Evolutionary conservation across 2,113 vertebrate genomes (phyloP), one percentile per base, ranked within the genome.

Genomic region (Caranx melampygus): DNA sequence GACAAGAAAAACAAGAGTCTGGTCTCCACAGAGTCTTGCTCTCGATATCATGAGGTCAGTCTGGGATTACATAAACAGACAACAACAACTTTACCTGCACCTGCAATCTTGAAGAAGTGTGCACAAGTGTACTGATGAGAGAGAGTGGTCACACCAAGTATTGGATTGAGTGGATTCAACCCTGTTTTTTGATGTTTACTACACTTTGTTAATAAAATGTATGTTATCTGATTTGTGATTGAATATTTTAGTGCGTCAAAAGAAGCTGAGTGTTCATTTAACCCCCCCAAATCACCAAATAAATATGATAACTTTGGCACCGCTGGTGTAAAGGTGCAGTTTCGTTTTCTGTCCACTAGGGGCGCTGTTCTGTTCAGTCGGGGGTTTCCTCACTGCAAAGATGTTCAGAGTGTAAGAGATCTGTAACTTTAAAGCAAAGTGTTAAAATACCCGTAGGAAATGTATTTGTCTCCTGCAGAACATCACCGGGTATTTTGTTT

Each of bases 341-440:
- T 64, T 2, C 1, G 7, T 11, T 31, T 70, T 14, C 0, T 26
- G 20, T 54, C 90, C 88, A 49, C 79, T 67, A 20, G 86, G 72
- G 83, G 83, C 69, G 34, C 2, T 34, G 7, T 70, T 51, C 15
- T 0, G 0, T 3, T 1, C 13, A 54, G 34, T 2, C 1, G 68
- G 40, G 40, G 40, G 4, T 84, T 90, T 85, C 51, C 44, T 69
- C 47, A 1, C 0, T n/a, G 21, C 81, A 84, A 91, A 92, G 86
- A 90, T 91, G 35, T 80, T 86, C 20, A 1, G 20, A 42, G 9
- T 26, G 6, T 0, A 59, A 13, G 26, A 44, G 79, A 87, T 85
- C 60, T 45, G 34, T 40, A 2, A 87, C 72, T 40, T 0, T 0
- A 1, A 5, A 6, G 6, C 1, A 61, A 37, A 18, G 40, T 12